Evolutionary conservation across 2,113 vertebrate genomes (phyloP).

Genomic region (Hucho hucho): DNA sequence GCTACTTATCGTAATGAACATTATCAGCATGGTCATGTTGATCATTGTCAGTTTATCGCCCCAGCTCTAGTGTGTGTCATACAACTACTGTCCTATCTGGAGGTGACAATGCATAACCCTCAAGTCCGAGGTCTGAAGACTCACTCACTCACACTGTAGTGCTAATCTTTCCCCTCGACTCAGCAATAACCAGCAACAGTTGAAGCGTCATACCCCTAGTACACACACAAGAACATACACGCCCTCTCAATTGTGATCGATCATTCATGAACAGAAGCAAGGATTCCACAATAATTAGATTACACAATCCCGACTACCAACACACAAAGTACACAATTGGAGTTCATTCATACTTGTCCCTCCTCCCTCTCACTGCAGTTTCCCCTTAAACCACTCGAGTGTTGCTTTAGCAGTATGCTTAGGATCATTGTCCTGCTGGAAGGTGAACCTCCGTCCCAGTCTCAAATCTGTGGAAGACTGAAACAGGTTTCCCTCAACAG

Average conservation of each 20-base stretch:
- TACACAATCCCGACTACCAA: not conserved
- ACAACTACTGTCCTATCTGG: conserved; percentile 8
- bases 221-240: conserved; percentile 13
- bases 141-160: not conserved
- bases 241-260: conserved; percentile 6
- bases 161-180: conserved; percentile 29
- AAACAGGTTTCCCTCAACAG: too few relatives aligned
- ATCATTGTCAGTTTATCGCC: too few relatives aligned
- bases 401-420: too few relatives aligned
- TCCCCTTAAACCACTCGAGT: too few relatives aligned
- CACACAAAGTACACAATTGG: conserved; percentile 11
- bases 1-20: too few relatives aligned
- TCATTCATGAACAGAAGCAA: conserved; percentile 3
- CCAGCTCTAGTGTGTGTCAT: conserved; percentile 9
- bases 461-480: too few relatives aligned
- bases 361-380: too few relatives aligned
- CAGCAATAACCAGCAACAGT: conserved; percentile 23
- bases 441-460: too few relatives aligned
- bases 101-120: not conserved
- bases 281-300: not conserved
- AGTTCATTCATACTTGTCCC: too few relatives aligned
- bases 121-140: conserved; percentile 2
- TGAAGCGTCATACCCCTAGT: not conserved
- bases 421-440: too few relatives aligned
- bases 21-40: too few relatives aligned